A percentile compares a stretch with the other conserved stretches of the same genome.
Conservation (phyloP, 2,888 invertebrate species). For the Lapara coniferarum region DNA sequence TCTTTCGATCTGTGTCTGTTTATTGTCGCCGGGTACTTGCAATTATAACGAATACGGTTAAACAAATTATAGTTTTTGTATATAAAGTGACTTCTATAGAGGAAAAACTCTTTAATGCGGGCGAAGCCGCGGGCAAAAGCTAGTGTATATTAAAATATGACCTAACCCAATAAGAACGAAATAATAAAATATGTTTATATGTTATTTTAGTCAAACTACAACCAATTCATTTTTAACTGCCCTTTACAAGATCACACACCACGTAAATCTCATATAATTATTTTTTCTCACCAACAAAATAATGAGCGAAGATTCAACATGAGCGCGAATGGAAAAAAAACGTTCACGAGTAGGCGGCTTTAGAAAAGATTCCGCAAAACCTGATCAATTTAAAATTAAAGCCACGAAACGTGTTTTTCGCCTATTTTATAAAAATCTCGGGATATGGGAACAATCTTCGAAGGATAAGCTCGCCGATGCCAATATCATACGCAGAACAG, state of each 20-base stretch:
- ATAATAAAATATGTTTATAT: too few relatives aligned
- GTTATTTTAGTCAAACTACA: too few relatives aligned
- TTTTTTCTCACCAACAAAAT: conserved; percentile 61
- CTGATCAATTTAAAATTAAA: conserved; percentile 84
- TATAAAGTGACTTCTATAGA: too few relatives aligned
- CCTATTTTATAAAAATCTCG: conserved; percentile 82
- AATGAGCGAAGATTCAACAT: conserved; percentile 64
- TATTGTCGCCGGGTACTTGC: too few relatives aligned
- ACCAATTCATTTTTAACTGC: too few relatives aligned
- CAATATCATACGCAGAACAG: conserved; percentile 59
- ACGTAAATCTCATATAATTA: conserved; percentile 66
- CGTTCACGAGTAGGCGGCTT: conserved; percentile 71
- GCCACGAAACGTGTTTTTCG: conserved; percentile 84
- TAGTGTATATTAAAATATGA: too few relatives aligned
- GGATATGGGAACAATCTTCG: conserved; percentile 81
- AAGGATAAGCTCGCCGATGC: conserved; percentile 63
- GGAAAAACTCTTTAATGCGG: too few relatives aligned
- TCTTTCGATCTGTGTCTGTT: too few relatives aligned
- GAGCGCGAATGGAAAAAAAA: conserved; percentile 59
- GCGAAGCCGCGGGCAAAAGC: too few relatives aligned
- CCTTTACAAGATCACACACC: neutral
- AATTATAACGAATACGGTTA: too few relatives aligned
- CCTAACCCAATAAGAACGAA: too few relatives aligned
- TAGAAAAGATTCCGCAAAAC: conserved; percentile 77
- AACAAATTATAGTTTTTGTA: too few relatives aligned